Evolutionary conservation across 2,797 vertebrate genomes (phyloP), one percentile per base, ranked within the genome.

Genomic region (Staurois parvus): DNA sequence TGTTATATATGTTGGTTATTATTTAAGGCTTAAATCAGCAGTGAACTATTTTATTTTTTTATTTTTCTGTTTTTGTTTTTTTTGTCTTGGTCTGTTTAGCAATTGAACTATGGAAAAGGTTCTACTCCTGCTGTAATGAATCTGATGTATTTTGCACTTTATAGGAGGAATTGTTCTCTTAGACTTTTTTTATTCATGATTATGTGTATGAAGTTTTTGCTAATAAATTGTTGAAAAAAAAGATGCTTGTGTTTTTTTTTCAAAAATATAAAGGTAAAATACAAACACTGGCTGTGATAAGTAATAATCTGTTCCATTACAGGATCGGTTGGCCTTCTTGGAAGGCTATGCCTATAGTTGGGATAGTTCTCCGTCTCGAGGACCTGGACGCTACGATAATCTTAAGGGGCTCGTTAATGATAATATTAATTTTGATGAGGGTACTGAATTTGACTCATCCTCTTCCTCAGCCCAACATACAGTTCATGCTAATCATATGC

Each of bases 91-190:
- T 48, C 2, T 15, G 37, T 72, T 73, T 32, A 37, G 59, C 64
- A 74, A 28, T 52, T 45, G 29, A 42, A 21, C 26, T 21, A 11
- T 28, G 28, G 3, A 28, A 70, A 48, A 72, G 37, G 48, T 66
- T 64, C 52, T 17, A 21, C 34, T 28, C 26, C 68, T 19, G 72
- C 21, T 42, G 28, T 32, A 40, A 66, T 34, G 48, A 75, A 52
- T 26, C 32, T 56, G 28, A 73, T 74, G 52, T 67, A 67, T 85
- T 72, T 81, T 85, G 84, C 84, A 85, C 84, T 85, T 85, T 85
- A 85, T 56, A 74, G 29, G 37, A 74, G 30, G 72, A 68, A 30
- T 26, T 45, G 34, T 68, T 56, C 34, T 84, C 13, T 40, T 40
- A 5, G 48, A 52, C 17, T 52, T 5, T 21, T 15, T 52, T 52